Base-by-base conservation (phyloP, 2,113 vertebrate species). In the Amazona vittata region DNA sequence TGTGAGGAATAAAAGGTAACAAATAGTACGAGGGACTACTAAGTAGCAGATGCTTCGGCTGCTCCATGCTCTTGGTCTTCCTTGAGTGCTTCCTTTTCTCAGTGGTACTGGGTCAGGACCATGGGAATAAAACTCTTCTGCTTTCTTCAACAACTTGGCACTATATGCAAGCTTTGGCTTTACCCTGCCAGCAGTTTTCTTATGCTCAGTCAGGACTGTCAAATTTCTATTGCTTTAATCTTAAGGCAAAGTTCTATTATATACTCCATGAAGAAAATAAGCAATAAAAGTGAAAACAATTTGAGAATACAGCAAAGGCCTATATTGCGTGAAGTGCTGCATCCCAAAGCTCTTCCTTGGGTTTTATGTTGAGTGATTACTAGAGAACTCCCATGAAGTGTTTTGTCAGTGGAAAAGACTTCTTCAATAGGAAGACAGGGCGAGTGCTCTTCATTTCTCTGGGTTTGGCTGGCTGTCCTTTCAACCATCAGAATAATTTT, bases 61-160 rank as follows among this genome's bases (percentile, higher is more conserved):
- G 2, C 35, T 22, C 21, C 3, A 5, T 0, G 1, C 9, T 77
- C 22, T 22, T 77, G 19, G 6, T 21, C 9, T 74, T 55, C 13
- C 31, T 57, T 69, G 28, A 19, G 13, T 57, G 19, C 14, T 44
- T 10, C 16, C 1, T 5, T 5, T 77, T 65, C 37, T 53, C 15
- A 21, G 43, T 8, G 18, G 12, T 57, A 15, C 47, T n/a, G 15
- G 19, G 11, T 37, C 12, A 39, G 26, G 22, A 31, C 31, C 7
- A 12, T 5, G 24, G 24, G 11, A 19, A 12, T 53, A 60, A 89
- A n/a, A 59, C 11, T 2, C 18, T 64, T 33, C 24, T 68, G 22
- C 33, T 46, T 63, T 73, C 9, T 71, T 53, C 21, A 77, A 39
- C n/a, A 43, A 12, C 26, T 9, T 43, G 31, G 31, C 5, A 16